Base-by-base conservation (phyloP, 2,888 invertebrate genomes). In the Conistra vaccinii region DNA sequence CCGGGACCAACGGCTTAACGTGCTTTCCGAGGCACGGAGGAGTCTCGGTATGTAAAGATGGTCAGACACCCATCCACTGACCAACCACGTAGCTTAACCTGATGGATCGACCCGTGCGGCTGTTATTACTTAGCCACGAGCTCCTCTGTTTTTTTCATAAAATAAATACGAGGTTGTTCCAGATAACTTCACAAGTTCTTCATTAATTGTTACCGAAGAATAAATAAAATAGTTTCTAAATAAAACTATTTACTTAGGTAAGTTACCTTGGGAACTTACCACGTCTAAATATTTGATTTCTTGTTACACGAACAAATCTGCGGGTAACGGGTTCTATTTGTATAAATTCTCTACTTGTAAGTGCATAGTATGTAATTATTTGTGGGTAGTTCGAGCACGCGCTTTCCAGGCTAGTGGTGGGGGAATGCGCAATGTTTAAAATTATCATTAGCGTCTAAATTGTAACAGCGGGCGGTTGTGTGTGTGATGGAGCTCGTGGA, bases 401-500 rank as follows among this genome's bases (percentile, higher is more conserved):
- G 23, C 26, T 51, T 67, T 63, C 32, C 29, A 35, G 42, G 42
- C 29, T 6, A 60, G 62, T 70, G 63, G 74, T 63, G 69, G 80
- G 73, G 61, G 70, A 45, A 70, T 29, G 63, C 20, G 45, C 80
- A 70, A 84, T 80, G 80, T 69, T 80, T 82, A 84, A 84, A 75
- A 84, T 82, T 80, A 81, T 81, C 81, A 81, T 84, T 79, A 83
- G 39, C 32, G 67, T 79, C 70, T 81, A 74, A 68, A 79, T 9
- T 61, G 62, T 68, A 45, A 29, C 53, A 65, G 74, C 53, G 57
- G 55, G 80, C 14, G 80, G 74, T 80, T n/a, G 74, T 84, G 63
- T 61, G 57, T 66, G 39, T 39, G 39, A 29, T 48, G 42, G 57
- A 7, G 55, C 29, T n/a, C 32, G 39, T 45, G 53, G 32, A 63